Evolutionary conservation across 2,888 invertebrate genomes (phyloP).

Genomic region (Morpho achilles): DNA sequence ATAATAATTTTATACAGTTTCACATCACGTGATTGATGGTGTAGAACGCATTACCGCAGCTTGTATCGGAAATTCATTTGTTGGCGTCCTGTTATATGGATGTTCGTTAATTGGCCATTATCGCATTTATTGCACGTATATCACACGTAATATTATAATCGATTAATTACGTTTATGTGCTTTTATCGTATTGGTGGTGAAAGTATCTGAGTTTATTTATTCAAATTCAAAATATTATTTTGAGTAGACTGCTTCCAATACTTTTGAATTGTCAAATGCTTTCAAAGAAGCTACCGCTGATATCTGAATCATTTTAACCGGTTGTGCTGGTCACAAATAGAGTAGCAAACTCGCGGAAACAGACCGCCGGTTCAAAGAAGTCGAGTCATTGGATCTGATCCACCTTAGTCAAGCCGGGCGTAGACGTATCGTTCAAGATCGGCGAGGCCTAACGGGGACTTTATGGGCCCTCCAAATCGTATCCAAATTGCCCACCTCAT

Average conservation of each 20-base stretch:
- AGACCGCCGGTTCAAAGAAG: too few species aligned
- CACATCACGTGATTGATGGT: neutral
- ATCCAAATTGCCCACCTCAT: too few species aligned
- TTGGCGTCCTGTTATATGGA: neutral
- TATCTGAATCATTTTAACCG: neutral
- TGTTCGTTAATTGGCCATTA: slow-evolving; percentile 11
- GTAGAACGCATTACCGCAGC: slow-evolving; percentile 2
- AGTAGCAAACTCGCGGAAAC: too few species aligned
- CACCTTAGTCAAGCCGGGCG: too few species aligned
- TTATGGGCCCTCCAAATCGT: too few species aligned
- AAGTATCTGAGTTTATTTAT: neutral
- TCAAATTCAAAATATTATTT: neutral
- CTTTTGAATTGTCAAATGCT: neutral
- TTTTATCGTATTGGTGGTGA: neutral
- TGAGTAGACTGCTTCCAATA: neutral
- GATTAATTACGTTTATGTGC: neutral
- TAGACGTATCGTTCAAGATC: too few species aligned
- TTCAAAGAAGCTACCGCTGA: neutral
- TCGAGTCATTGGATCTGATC: too few species aligned
- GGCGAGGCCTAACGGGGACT: too few species aligned
- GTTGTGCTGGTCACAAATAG: too few species aligned
- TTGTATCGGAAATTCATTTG: slow-evolving; percentile 12
- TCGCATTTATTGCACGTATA: slow-evolving; percentile 3
- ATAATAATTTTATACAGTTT: too few species aligned
- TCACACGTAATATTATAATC: neutral